Evolutionary conservation across 2,888 invertebrate genomes (phyloP), one percentile per base, ranked within the genome.

Genomic region (Drosophila robusta): DNA sequence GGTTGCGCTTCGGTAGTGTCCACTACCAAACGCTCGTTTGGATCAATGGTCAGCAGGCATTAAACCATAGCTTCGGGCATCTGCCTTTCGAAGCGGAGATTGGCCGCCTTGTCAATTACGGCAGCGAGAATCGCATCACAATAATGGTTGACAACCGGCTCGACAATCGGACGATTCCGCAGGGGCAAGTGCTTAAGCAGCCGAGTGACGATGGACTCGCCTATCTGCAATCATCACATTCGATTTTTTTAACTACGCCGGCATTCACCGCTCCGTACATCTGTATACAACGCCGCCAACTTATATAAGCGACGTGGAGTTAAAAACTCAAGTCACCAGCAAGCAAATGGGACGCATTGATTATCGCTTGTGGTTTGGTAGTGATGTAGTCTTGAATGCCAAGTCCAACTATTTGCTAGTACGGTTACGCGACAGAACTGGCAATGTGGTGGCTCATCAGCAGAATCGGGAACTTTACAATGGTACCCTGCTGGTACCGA

Each of bases 201-300:
- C 72, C 92, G 11, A 94, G 95, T 90, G 94, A 96, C 92, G 85
- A 92, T 82, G 93, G 96, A 87, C 84, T 94, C 76, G 92, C 92
- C 71, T 93, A 95, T 64, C 91, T 95, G 9, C 98, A 98, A 91
- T 93, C 94, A 0, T 97, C 87, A 95, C 96, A 14, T 98, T 99
- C 91, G 99, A 99, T 91, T 99, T 99, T 93, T 99, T 98, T 93
- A 99, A 99, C 92, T 99, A 99, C 91, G 99, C 99, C 8, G 99
- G 99, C 2, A 98, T 99, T 72, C 98, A 99, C 91, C 95, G 99
- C 52, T 95, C 98, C 3, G 98, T 99, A 12, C 94, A 96, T 75
- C 91, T 99, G 3, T 97, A 97, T 91, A 96, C 98, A 1, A 98
- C 97, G 1, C 98, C 98, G 0, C 93, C 93, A 68, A 93, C 94